These are phyloP conservation scores for Papilio aristodemus DNA, from an alignment of 1,140 invertebrate species.

Conservation along the genomic window DNA sequence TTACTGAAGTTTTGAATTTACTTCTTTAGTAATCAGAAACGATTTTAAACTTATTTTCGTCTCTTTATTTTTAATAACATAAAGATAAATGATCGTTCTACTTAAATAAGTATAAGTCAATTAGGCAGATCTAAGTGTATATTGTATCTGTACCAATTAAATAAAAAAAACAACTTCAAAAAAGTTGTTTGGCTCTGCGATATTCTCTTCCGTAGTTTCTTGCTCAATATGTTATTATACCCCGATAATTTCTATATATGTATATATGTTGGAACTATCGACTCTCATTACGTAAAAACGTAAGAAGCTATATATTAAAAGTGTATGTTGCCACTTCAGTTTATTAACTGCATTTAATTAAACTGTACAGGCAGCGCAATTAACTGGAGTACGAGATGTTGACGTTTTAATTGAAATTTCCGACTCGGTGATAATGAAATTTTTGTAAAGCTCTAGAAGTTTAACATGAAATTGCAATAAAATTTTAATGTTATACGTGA, in stretches of 20 bases:
- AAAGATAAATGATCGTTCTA: too few species aligned
- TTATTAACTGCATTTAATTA: background rate
- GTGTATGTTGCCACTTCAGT: background rate
- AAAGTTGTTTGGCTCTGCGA: too few species aligned
- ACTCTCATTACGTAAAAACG: background rate
- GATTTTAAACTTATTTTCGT: background rate
- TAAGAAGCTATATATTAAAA: background rate
- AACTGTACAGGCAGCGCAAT: background rate
- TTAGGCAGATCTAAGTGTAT: too few species aligned
- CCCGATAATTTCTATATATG: too few species aligned
- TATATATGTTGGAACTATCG: too few species aligned
- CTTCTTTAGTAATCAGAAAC: background rate
- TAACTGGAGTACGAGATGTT: background rate
- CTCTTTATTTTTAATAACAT: background rate
- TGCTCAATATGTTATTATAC: too few species aligned
- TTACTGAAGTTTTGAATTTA: background rate
- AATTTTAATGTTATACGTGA: background rate
- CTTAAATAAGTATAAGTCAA: too few species aligned
- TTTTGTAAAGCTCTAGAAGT: background rate
- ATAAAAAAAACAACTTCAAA: too few species aligned
- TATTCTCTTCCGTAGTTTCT: too few species aligned
- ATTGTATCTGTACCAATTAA: too few species aligned
- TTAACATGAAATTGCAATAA: background rate
- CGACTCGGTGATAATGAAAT: background rate
- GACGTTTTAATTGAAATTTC: constrained; percentile 13